Evolutionary conservation across 2,888 invertebrate species (phyloP), one percentile per base, ranked within the genome.

Genomic region (Oscheius sp.): DNA sequence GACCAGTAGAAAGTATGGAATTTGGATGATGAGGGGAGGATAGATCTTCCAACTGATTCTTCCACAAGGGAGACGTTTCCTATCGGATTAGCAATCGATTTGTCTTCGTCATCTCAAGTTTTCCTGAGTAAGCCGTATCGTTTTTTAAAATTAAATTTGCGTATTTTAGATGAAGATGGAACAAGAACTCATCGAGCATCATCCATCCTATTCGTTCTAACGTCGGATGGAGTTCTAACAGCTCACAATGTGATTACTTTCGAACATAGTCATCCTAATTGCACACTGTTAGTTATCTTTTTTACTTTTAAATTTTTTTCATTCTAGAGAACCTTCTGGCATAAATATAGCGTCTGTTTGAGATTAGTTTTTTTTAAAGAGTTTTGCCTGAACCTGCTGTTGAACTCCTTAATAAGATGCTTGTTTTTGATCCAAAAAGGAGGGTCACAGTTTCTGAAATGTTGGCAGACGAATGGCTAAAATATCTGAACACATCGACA

Each of bases 41-140:
- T 74, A 1, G 72, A 78, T 57, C 42, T 81, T 39, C 81, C 82
- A 25, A 70, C 74, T n/a, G 71, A 66, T n/a, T 23, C 65, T 0
- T 42, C 23, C 27, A 61, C 68, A 8, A 61, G 45, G 10, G 78
- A 77, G 45, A 75, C 80, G 8, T 76, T 78, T 50, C 78, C 79
- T 0, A n/a, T 81, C n/a, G 82, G 81, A 45, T 23, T 73, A 1
- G 12, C 71, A 4, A 45, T 79, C 5, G 82, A 82, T 68, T 53
- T 78, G 20, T 74, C 80, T 1, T 68, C 71, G 27, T 65, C 63
- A 0, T 69, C 65, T 20, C 50, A 66, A n/a, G 74, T 78, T 10
- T 29, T 58, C 3, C 42, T 71, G 15, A 64, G 69, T 69, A n/a
- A 37, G 63, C 52, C n/a, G 17, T n/a, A 45, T 29, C 29, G 15